A percentile compares a stretch with the other conserved stretches of the same genome.
Evolutionary conservation across 2,888 invertebrate species (phyloP).

Genomic region (Elgonia sp.): DNA sequence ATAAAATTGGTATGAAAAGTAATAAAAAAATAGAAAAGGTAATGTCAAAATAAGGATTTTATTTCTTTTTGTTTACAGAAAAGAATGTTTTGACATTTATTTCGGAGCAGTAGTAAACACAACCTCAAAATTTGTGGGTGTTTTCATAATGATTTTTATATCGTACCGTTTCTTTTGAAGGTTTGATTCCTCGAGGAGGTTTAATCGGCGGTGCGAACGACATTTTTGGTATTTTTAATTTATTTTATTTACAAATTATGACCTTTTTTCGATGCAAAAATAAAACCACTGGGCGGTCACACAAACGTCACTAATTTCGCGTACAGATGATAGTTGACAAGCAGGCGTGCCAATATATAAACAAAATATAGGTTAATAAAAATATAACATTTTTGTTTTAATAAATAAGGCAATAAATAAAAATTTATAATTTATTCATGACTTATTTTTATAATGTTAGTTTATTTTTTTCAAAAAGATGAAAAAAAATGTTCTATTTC

Average conservation of each 20-base stretch:
- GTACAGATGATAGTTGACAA: slow-evolving; percentile 43
- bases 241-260: slow-evolving; percentile 41
- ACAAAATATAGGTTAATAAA: no score
- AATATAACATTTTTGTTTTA: no score
- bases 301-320: no score
- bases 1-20: no score
- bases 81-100: slow-evolving; percentile 10
- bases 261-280: slow-evolving; percentile 38
- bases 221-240: slow-evolving; percentile 86
- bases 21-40: no score
- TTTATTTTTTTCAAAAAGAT: no score
- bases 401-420: no score
- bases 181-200: slow-evolving; percentile 95
- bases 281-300: slow-evolving; percentile 17
- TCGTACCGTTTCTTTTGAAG: slow-evolving; percentile 94
- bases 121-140: slow-evolving; percentile 46
- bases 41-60: no score
- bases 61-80: no score
- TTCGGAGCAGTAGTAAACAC: slow-evolving; percentile 25
- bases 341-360: background rate
- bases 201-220: slow-evolving; percentile 93
- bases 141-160: background rate
- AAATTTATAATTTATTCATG: no score
- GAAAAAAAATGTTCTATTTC: no score
- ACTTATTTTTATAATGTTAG: no score